Base-by-base conservation (phyloP, 2,113 vertebrate species). In the Tenebrosternarchus preto region DNA sequence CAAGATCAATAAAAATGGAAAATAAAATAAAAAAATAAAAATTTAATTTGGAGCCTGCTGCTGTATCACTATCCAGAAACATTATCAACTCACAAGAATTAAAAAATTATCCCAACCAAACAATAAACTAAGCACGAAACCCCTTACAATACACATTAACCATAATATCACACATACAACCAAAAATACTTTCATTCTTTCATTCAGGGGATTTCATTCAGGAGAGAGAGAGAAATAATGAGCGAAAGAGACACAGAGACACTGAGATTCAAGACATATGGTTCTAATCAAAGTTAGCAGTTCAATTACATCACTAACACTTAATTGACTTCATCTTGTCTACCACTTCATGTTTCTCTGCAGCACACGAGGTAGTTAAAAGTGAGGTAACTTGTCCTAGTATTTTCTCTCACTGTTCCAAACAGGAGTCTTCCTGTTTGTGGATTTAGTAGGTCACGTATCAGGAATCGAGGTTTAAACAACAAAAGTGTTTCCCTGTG, bases 231-330 rank as follows among this genome's bases (percentile, higher is more conserved):
- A 55, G 64, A 67, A 53, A 29, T 64, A 59, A 71, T 78, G 75
- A 63, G 43, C 25, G 71, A 74, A 50, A 61, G 33, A 73, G 73
- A 63, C 15, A 82, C 83, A 61, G 80, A 87, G 84, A 60, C 85
- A 76, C 77, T 29, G 19, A 15, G 66, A 70, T 60, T 56, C 29
- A 80, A 85, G 75, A 90, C 89, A 87, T 64, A 53, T 88, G 91
- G 83, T 60, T 59, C 67, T 83, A 36, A 91, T 92, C 77, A 88
- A 82, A 86, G 77, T 84, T 82, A 78, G 84, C 81, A 84, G 87
- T 82, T 71, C 75, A 63, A 85, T 91, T 88, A 91, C 89, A 90
- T 93, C 90, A 91, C 68, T 83, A 86, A 86, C 90, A 90, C 85
- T 80, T 89, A 87, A 88, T 83, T 75, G 81, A 89, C 78, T 82